A percentile compares a stretch with the other conserved stretches of the same genome.
Evolutionary conservation across 2,888 invertebrate species (phyloP).

Genomic region (Polylopha cassiicola): DNA sequence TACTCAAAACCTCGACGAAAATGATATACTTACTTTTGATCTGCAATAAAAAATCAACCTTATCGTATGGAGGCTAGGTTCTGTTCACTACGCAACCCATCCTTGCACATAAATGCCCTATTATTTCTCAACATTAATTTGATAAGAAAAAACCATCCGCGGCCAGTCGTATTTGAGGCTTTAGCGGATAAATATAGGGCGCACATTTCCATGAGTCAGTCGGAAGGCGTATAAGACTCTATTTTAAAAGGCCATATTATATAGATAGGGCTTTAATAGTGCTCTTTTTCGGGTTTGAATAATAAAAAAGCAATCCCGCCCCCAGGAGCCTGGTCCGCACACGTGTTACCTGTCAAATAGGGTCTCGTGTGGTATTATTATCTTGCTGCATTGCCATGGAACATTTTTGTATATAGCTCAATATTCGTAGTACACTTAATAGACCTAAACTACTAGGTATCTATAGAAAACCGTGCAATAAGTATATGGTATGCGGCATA

Average conservation of each 20-base stretch:
- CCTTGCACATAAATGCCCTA: slow-evolving; percentile 34
- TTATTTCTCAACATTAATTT: slow-evolving; percentile 72
- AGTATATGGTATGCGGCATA: too few species aligned
- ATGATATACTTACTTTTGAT: slow-evolving; percentile 60
- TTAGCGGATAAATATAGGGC: slow-evolving; percentile 4
- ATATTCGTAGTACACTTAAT: too few species aligned
- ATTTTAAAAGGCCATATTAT: slow-evolving; percentile 40
- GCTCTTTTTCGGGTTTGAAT: slow-evolving; percentile 27
- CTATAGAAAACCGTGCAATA: too few species aligned
- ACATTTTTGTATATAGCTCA: too few species aligned
- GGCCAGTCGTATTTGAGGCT: slow-evolving; percentile 12
- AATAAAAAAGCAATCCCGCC: slow-evolving; percentile 22
- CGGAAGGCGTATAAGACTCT: slow-evolving; percentile 28
- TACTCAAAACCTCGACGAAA: slow-evolving; percentile 69
- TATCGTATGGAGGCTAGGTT: slow-evolving; percentile 34
- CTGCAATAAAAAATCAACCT: slow-evolving; percentile 39
- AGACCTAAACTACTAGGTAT: too few species aligned
- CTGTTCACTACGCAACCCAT: slow-evolving; percentile 27
- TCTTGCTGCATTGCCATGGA: slow-evolving; percentile 1
- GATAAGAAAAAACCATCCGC: slow-evolving; percentile 55
- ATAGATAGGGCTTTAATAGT: slow-evolving; percentile 38
- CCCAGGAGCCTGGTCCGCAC: not conserved
- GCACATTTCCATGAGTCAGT: slow-evolving; percentile 13
- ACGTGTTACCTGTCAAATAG: slow-evolving; percentile 1
- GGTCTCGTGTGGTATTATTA: slow-evolving; percentile 2